phyloP scores from a whole-genome alignment of 1,140 invertebrate species.

The Diabrotica virgifera region DNA sequence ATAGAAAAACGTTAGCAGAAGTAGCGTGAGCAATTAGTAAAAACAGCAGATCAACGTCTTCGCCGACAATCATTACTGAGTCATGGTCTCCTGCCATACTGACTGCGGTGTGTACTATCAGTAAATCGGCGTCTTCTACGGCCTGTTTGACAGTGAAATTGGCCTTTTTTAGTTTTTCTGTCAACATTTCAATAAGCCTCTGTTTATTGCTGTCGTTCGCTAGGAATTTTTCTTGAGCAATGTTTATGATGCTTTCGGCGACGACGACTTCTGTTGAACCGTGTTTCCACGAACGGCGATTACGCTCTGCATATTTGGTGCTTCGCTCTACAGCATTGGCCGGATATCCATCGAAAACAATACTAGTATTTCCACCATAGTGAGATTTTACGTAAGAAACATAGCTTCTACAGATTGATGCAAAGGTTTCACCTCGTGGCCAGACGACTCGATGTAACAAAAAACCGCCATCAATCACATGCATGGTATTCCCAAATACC shows the following conservation, averaged over 20 bases:
- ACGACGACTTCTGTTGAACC: background rate
- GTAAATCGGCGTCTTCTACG: too few relatives aligned
- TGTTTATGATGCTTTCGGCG: background rate
- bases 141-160: too few relatives aligned
- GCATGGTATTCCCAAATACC: constrained; percentile 18
- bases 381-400: constrained; percentile 33
- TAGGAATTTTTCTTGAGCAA: background rate
- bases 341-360: constrained; percentile 38
- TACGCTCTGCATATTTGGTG: background rate
- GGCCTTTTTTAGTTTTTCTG: background rate
- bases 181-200: background rate
- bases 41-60: too few relatives aligned
- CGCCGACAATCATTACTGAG: too few relatives aligned
- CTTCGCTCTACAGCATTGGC: background rate
- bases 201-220: background rate
- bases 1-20: too few relatives aligned
- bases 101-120: too few relatives aligned
- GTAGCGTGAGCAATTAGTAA: too few relatives aligned
- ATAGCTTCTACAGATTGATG: constrained; percentile 36
- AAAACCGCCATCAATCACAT: constrained; percentile 43
- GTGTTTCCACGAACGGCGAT: background rate
- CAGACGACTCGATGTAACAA: constrained; percentile 38
- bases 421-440: constrained; percentile 41
- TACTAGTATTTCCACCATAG: constrained; percentile 28
- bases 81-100: too few relatives aligned